Percentiles rank a stretch among this genome's conserved stretches.
Conservation (phyloP, 1,140 invertebrate genomes). For the Philotrypesis tridentata region DNA sequence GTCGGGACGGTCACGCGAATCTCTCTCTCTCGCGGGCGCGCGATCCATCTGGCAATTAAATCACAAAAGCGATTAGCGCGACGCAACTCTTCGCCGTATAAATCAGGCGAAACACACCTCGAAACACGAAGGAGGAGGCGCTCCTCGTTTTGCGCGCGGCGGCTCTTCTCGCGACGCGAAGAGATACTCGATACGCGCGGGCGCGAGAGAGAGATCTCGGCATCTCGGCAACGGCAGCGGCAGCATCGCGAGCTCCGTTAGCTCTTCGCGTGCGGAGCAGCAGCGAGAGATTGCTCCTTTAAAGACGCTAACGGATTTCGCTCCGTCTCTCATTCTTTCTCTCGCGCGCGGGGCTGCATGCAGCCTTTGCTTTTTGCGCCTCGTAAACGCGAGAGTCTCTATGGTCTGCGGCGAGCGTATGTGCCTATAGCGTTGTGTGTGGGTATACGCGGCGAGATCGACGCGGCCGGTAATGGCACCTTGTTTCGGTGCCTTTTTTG, state of each 20-base stretch:
- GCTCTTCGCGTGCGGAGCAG: constrained; percentile 8
- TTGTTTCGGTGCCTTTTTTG: constrained; percentile 30
- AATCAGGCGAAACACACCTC: neutral
- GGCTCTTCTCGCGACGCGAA: constrained; percentile 1
- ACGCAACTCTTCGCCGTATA: neutral
- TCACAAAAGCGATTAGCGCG: constrained; percentile 43
- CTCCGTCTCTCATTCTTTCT: neutral
- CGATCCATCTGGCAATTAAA: constrained; percentile 44
- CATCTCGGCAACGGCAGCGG: no score
- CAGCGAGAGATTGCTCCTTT: neutral
- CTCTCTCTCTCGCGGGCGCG: neutral
- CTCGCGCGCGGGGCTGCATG: neutral
- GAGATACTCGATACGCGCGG: constrained; percentile 27
- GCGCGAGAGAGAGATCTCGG: neutral
- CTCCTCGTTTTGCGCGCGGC: constrained; percentile 15
- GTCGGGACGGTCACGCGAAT: constrained; percentile 8
- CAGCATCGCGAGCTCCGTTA: constrained; percentile 25
- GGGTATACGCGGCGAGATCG: neutral
- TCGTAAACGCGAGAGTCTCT: constrained; percentile 9
- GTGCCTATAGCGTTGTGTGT: neutral
- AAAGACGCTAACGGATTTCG: constrained; percentile 27
- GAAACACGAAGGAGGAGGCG: neutral
- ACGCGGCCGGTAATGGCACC: constrained; percentile 5
- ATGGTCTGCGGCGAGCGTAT: neutral
- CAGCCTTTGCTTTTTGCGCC: neutral